Evolutionary conservation across 2,797 vertebrate species (phyloP), one percentile per base, ranked within the genome.

Genomic region (Gymnothorax reevesii): DNA sequence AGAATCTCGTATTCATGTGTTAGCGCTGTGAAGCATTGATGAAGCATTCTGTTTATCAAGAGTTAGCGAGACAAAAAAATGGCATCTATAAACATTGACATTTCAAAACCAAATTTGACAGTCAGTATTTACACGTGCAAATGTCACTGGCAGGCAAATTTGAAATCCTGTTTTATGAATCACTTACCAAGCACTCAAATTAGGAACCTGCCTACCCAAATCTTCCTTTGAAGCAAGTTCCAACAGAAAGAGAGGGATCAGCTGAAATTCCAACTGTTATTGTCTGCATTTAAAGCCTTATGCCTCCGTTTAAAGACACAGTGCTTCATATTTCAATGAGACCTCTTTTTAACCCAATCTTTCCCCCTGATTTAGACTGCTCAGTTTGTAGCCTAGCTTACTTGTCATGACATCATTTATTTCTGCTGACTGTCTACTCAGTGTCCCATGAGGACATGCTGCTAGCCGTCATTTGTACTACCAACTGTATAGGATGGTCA

Each of bases 161-260:
- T 83, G 54, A 83, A 83, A 83, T 83, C 82, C 25, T 17, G 33
- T 83, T 83, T 83, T 62, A 83, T 83, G 82, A 83, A 83, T 83
- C 82, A 60, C 82, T 83, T 60, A 22, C 82, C 82, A 83, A 83
- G 33, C n/a, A 83, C 57, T 57, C 57, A 60, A 42, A 83, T 83
- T 83, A 83, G 82, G 62, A 62, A 83, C 57, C 82, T 83, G 57
- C 25, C 59, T 60, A 83, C 82, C 55, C 57, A 60, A 33, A 62
- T 59, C 27, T 83, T 83, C 82, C 82, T 59, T 83, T 83, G 82
- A 59, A 62, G 57, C 82, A 83, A 83, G 82, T 83, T 62, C 82
- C 55, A 60, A 83, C 82, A 83, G 57, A 59, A 42, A 25, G 27
- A 60, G 57, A 83, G 82, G 52, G 77, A n/a, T 83, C 59, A 62